Evolutionary conservation across 2,797 vertebrate species (phyloP).

Genomic region (Semotilus atromaculatus): DNA sequence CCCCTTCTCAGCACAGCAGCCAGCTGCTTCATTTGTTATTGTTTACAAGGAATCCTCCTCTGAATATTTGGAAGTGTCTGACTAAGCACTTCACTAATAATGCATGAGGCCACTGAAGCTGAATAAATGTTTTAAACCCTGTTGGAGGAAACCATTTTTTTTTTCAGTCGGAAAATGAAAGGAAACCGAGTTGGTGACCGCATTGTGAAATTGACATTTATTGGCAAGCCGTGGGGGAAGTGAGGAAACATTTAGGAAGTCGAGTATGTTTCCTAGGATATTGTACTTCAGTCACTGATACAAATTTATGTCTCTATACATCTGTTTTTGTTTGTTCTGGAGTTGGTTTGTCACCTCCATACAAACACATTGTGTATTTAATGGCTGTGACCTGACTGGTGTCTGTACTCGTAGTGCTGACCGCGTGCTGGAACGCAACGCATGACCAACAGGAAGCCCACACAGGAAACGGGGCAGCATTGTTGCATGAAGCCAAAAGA

Average conservation of each 20-base stretch:
- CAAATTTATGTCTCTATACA: slow-evolving; percentile 15
- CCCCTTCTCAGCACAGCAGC: slow-evolving; percentile 15
- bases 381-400: slow-evolving; percentile 70
- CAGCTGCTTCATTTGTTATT: slow-evolving; percentile 43
- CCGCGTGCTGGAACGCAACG: slow-evolving; percentile 65
- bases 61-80: slow-evolving; percentile 35
- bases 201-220: slow-evolving; percentile 51
- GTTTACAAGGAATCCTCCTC: slow-evolving; percentile 42
- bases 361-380: neutral
- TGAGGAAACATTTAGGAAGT: slow-evolving; percentile 64
- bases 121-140: slow-evolving; percentile 12
- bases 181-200: slow-evolving; percentile 32
- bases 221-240: slow-evolving; percentile 58
- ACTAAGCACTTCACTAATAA: slow-evolving; percentile 35
- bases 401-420: slow-evolving; percentile 66
- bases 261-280: slow-evolving; percentile 64
- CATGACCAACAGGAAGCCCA: slow-evolving; percentile 73
- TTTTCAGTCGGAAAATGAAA: slow-evolving; percentile 20
- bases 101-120: slow-evolving; percentile 22
- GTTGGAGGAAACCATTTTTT: neutral
- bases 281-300: slow-evolving; percentile 62
- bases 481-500: slow-evolving; percentile 69
- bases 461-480: slow-evolving; percentile 74
- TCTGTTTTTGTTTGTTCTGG: slow-evolving; percentile 21
- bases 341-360: neutral